Evolutionary conservation across 2,888 invertebrate species (phyloP).

Genomic region (Platycheirus albimanus): DNA sequence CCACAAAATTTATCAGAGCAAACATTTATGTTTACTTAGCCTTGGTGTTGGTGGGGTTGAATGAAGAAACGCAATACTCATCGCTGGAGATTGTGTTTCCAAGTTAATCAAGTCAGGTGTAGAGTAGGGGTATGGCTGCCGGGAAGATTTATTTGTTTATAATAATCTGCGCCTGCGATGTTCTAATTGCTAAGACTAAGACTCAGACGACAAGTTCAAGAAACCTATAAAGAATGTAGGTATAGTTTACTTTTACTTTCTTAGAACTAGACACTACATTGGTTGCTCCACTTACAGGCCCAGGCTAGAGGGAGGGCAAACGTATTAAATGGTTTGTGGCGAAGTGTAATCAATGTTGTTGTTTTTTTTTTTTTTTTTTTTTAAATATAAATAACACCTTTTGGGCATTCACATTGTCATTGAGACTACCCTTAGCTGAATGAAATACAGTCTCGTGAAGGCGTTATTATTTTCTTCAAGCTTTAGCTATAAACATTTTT

Average conservation of each 20-base stretch:
- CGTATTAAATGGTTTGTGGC: no score
- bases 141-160: background rate
- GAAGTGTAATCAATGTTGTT: no score
- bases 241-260: conserved; percentile 20
- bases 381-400: no score
- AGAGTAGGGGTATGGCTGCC: background rate
- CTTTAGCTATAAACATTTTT: no score
- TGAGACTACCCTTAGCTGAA: no score
- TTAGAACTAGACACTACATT: background rate
- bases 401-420: no score
- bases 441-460: no score
- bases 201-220: conserved; percentile 20
- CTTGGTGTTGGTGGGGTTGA: conserved; percentile 35
- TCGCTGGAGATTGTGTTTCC: conserved; percentile 32
- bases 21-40: conserved; percentile 14
- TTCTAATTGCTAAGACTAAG: background rate
- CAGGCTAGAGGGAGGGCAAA: no score
- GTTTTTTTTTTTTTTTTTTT: no score
- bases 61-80: conserved; percentile 41
- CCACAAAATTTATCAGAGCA: conserved; percentile 32
- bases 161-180: background rate
- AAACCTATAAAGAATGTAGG: background rate
- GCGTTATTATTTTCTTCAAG: no score
- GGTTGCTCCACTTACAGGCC: no score
- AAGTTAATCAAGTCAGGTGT: background rate